Base-by-base conservation (phyloP, 2,888 invertebrate genomes). In the Bhutanitis thaidina region DNA sequence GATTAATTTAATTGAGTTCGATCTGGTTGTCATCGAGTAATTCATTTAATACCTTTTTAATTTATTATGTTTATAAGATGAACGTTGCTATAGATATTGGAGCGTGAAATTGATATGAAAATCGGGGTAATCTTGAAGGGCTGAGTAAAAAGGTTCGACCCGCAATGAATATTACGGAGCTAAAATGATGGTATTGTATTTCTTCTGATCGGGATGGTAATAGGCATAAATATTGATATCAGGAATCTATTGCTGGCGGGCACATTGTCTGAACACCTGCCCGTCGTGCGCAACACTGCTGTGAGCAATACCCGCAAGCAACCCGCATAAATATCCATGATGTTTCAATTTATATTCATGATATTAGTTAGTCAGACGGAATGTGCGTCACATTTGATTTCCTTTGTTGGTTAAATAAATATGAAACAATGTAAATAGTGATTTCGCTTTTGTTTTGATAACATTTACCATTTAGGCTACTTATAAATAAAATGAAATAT, bases 301-400 rank as follows among this genome's bases (percentile, higher is more conserved):
- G 68, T 67, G 76, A 76, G 81, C 80, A 79, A 80, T 84, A 84
- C 75, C 77, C 75, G 71, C 74, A 71, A 74, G 69, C 76, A 74
- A 71, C 73, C 77, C 71, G 75, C 83, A 83, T 84, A 85, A 84
- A 86, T 85, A 87, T 75, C 82, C 80, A 77, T 79, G 85, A 87
- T 85, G 87, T 85, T 85, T 83, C 87, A 81, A 85, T 87, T 86
- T 87, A 84, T 86, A 87, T 87, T 87, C 87, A 87, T 87, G 86
- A 84, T 85, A 86, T 85, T 87, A 86, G 84, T 83, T 81, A 81
- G 65, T 64, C 64, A 59, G 64, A 68, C 61, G 69, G 70, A 69
- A 67, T 62, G 69, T 74, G 77, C 79, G 80, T 85, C 86, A 86
- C 81, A 83, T 85, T 82, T 83, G 84, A 87, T 86, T 85, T 77